Conservation (phyloP, 2,888 invertebrate species). For the Diarsia dahlii region DNA sequence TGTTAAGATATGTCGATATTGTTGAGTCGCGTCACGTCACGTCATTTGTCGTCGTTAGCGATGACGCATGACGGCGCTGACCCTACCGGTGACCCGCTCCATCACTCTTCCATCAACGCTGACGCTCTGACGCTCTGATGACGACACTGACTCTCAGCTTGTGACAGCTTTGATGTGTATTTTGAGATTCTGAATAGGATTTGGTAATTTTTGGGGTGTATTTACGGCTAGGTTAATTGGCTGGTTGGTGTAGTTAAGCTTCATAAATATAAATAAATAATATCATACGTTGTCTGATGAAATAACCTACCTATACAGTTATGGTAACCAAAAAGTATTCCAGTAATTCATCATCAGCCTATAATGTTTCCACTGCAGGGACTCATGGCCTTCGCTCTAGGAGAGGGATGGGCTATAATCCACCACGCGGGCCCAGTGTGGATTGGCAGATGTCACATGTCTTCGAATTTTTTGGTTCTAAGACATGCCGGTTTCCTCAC, state of each 20-base stretch:
- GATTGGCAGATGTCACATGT: too few species aligned
- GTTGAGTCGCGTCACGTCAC: slow-evolving; percentile 79
- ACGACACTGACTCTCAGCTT: slow-evolving; percentile 48
- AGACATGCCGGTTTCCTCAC: too few species aligned
- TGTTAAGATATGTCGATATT: slow-evolving; percentile 64
- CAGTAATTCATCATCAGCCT: too few species aligned
- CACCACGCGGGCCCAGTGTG: too few species aligned
- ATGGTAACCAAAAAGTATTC: not conserved
- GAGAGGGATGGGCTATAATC: too few species aligned
- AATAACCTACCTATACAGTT: not conserved
- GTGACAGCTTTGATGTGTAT: slow-evolving; percentile 52
- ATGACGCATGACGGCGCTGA: slow-evolving; percentile 89
- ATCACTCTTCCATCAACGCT: slow-evolving; percentile 86
- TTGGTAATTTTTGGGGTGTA: slow-evolving; percentile 24
- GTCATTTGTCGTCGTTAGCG: slow-evolving; percentile 90
- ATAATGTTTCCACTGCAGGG: too few species aligned
- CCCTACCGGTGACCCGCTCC: slow-evolving; percentile 84
- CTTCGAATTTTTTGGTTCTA: too few species aligned
- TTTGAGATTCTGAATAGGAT: slow-evolving; percentile 33
- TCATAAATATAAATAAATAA: not conserved
- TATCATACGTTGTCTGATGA: not conserved
- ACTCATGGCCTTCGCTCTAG: too few species aligned
- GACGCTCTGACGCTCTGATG: slow-evolving; percentile 59
- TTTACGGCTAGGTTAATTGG: slow-evolving; percentile 38
- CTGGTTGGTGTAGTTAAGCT: not conserved